These are phyloP conservation scores for Galbula dea DNA, from an alignment of 2,113 vertebrate genomes.

Conservation along the genomic window DNA sequence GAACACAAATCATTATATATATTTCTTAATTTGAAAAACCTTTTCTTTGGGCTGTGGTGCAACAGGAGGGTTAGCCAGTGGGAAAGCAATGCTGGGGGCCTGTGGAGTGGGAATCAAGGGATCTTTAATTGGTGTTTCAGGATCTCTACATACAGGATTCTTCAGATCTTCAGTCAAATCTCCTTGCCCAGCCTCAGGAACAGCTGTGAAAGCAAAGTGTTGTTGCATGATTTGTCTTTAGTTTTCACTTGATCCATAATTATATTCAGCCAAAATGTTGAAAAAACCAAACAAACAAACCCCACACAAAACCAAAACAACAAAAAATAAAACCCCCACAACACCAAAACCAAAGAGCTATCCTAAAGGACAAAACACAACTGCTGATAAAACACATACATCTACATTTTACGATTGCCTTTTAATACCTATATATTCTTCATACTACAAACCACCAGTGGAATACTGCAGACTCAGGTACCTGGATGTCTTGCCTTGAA, in stretches of 20 bases:
- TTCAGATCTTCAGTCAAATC: conserved; percentile 44
- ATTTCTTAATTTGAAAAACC: conserved; percentile 48
- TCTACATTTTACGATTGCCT: neutral
- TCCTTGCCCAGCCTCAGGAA: conserved; percentile 72
- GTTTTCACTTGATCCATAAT: no score
- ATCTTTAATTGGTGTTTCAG: conserved; percentile 33
- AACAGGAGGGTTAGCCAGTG: conserved; percentile 83
- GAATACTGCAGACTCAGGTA: neutral
- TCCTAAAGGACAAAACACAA: neutral
- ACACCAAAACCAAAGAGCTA: neutral
- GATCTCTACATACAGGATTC: conserved; percentile 23
- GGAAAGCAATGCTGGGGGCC: conserved; percentile 86
- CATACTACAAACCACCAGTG: neutral
- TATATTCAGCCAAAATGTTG: no score
- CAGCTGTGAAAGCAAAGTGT: conserved; percentile 62
- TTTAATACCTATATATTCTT: neutral
- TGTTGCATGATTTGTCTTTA: neutral
- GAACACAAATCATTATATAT: neutral
- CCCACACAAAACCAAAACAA: no score
- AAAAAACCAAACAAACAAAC: no score
- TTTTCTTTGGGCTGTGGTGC: conserved; percentile 78
- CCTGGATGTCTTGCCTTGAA: neutral
- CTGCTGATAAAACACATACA: neutral
- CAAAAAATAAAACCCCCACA: no score
- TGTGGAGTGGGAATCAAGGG: conserved; percentile 79